A percentile compares a stretch with the other conserved stretches of the same genome.
phyloP scores from a whole-genome alignment of 2,113 vertebrate genomes.

The Glareola pratincola region DNA sequence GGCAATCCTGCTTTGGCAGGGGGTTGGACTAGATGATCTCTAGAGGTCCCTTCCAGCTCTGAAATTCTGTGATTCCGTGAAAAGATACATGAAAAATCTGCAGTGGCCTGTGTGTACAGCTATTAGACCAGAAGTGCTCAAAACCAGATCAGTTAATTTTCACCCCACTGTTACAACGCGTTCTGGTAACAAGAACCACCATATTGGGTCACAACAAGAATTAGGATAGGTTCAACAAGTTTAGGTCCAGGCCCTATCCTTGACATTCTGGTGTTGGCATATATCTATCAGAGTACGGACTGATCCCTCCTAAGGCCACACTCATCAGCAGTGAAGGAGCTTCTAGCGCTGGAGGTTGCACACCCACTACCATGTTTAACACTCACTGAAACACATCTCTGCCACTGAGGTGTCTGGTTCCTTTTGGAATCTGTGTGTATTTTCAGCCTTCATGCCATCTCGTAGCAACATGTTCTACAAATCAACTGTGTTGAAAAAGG shows the following conservation, averaged over 20 bases:
- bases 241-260: not conserved
- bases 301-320: not conserved
- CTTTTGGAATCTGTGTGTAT: constrained; percentile 28
- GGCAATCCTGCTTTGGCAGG: too few relatives aligned
- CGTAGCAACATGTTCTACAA: constrained; percentile 25
- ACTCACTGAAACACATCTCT: not conserved
- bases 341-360: not conserved
- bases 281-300: not conserved
- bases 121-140: not conserved
- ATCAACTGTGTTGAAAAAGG: constrained; percentile 32
- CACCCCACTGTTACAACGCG: accelerated
- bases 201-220: not conserved
- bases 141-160: not conserved
- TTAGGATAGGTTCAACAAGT: too few relatives aligned
- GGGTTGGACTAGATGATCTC: too few relatives aligned
- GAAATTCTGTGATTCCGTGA: too few relatives aligned
- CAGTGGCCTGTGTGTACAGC: not conserved
- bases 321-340: not conserved
- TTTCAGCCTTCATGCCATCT: constrained; percentile 47
- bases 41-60: too few relatives aligned
- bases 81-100: not conserved
- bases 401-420: constrained; percentile 22
- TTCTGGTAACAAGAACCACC: not conserved
- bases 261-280: not conserved
- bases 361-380: not conserved